Evolutionary conservation across 2,797 vertebrate genomes (phyloP).

Genomic region (Fringilla coelebs): DNA sequence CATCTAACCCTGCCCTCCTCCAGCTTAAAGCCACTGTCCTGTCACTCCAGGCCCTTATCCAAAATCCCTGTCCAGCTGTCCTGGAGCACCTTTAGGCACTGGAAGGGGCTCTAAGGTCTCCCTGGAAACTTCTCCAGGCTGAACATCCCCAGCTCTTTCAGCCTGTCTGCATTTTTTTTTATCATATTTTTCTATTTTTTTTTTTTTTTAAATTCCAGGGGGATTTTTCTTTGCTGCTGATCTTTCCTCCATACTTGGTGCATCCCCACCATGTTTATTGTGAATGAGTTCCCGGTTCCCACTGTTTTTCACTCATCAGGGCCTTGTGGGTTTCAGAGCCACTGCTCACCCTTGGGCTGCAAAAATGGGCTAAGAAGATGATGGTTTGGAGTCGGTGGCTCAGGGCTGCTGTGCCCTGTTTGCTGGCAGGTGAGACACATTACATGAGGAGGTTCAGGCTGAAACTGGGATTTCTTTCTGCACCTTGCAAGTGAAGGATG

Average conservation of each 20-base stretch:
- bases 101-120: not conserved
- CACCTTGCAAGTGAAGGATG: accelerated
- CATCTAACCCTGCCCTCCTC: not conserved
- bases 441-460: not conserved
- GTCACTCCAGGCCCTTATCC: not conserved
- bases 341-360: not conserved
- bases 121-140: not conserved
- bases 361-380: not conserved
- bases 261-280: not conserved
- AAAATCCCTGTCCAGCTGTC: not conserved
- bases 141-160: not conserved
- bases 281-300: not conserved
- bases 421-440: not conserved
- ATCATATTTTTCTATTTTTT: not conserved
- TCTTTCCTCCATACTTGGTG: not conserved
- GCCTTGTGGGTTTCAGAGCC: accelerated
- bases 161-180: not conserved
- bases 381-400: not conserved
- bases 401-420: not conserved
- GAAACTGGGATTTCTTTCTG: not conserved
- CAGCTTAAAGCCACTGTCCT: not conserved
- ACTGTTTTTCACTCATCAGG: accelerated
- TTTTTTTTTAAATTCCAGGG: not conserved
- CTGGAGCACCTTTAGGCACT: not conserved
- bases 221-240: not conserved